Percentiles rank a stretch among this genome's conserved stretches.
Conservation (phyloP, 2,888 invertebrate species). For the Portevinia maculata region DNA sequence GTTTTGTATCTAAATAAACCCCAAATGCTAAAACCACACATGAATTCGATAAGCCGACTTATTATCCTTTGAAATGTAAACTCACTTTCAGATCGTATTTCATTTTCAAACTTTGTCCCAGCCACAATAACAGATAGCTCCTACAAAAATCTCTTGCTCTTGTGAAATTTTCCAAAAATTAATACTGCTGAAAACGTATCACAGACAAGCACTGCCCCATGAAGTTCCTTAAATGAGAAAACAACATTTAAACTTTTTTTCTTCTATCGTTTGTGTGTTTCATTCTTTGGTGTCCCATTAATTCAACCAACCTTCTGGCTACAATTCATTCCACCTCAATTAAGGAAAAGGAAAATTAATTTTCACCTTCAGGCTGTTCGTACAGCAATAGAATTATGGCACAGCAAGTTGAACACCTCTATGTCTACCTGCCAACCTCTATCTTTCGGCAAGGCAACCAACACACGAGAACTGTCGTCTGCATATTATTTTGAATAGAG, state of each 20-base stretch:
- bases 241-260: slow-evolving; percentile 13
- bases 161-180: slow-evolving; percentile 12
- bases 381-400: slow-evolving; percentile 44
- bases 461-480: slow-evolving; percentile 38
- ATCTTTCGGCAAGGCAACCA: slow-evolving; percentile 1
- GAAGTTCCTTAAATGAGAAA: background rate
- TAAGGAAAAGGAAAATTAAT: slow-evolving; percentile 64
- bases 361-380: slow-evolving; percentile 55
- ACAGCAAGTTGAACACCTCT: slow-evolving; percentile 30
- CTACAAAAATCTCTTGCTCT: slow-evolving; percentile 9
- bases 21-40: background rate
- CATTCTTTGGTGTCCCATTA: slow-evolving; percentile 35
- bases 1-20: background rate
- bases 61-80: slow-evolving; percentile 2
- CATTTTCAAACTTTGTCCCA: slow-evolving; percentile 5
- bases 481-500: slow-evolving; percentile 38
- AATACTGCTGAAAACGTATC: background rate
- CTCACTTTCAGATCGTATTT: slow-evolving; percentile 10
- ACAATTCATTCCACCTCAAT: slow-evolving; percentile 64
- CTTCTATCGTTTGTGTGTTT: slow-evolving; percentile 2
- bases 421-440: background rate
- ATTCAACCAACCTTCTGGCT: slow-evolving; percentile 49
- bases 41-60: background rate
- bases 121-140: slow-evolving; percentile 23
- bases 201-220: background rate